Conservation (phyloP, 2,888 invertebrate genomes). For the Lycia hirtaria region DNA sequence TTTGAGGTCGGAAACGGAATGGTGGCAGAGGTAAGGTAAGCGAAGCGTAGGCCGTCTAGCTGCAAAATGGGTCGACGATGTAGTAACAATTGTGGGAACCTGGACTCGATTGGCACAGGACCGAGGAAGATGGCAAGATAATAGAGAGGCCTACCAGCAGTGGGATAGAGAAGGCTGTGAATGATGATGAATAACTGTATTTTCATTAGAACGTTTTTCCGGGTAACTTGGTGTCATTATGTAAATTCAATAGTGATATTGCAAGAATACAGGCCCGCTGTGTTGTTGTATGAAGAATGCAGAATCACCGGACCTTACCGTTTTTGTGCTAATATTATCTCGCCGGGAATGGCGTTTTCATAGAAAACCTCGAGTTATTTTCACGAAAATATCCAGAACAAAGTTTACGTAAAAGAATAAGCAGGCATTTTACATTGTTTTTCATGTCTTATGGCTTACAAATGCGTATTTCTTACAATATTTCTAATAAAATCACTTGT, state of each 20-base stretch:
- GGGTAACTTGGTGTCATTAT: conserved; percentile 4
- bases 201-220: background rate
- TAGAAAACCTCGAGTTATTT: background rate
- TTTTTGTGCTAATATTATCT: background rate
- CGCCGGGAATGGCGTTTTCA: background rate
- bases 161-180: too few relatives aligned
- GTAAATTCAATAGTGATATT: conserved; percentile 5
- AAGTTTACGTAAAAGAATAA: background rate
- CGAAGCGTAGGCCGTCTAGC: too few relatives aligned
- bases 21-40: too few relatives aligned
- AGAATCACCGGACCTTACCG: background rate
- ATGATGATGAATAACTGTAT: background rate
- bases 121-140: too few relatives aligned
- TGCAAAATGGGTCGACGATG: too few relatives aligned
- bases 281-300: background rate
- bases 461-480: too few relatives aligned
- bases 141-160: too few relatives aligned
- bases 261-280: background rate
- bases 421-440: background rate
- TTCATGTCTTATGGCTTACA: too few relatives aligned
- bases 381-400: background rate
- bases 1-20: too few relatives aligned
- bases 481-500: too few relatives aligned
- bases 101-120: too few relatives aligned
- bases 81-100: too few relatives aligned